These are phyloP conservation scores for Cirrhinus mrigala DNA, from an alignment of 2,797 vertebrate species.

Conservation along the genomic window DNA sequence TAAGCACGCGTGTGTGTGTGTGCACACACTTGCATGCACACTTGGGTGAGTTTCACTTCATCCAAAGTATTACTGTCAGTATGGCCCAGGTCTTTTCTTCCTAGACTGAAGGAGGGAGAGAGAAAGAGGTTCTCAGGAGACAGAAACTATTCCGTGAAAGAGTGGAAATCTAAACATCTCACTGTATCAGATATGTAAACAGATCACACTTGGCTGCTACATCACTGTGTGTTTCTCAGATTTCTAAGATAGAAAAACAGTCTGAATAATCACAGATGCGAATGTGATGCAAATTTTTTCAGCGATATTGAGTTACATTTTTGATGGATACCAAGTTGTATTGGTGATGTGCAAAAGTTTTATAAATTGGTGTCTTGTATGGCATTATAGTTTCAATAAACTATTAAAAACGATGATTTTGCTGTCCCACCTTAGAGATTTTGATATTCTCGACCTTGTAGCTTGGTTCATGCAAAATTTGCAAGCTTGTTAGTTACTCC, in stretches of 20 bases:
- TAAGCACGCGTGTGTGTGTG: conserved; percentile 24
- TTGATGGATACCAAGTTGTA: too few species aligned
- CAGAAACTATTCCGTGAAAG: conserved; percentile 24
- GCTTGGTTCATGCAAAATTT: background rate
- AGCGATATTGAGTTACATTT: background rate
- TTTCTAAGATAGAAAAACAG: background rate
- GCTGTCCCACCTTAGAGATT: background rate
- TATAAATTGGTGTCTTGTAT: background rate
- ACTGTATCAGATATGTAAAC: conserved; percentile 9
- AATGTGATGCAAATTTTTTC: background rate
- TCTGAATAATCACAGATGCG: background rate
- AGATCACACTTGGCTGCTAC: background rate
- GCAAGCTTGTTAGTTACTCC: background rate
- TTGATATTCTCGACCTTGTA: background rate
- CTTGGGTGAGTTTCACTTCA: conserved; percentile 51
- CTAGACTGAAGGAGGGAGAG: conserved; percentile 1
- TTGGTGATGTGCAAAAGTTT: background rate
- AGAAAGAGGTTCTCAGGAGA: conserved; percentile 31
- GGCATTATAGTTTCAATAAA: background rate
- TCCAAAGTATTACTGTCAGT: conserved; percentile 48
- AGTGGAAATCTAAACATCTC: conserved; percentile 33
- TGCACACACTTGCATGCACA: background rate
- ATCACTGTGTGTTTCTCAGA: conserved; percentile 14
- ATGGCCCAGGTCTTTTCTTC: conserved; percentile 44
- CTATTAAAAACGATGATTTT: background rate